Conservation (phyloP, 1,140 invertebrate species). For the Stegodyphus dumicola region DNA sequence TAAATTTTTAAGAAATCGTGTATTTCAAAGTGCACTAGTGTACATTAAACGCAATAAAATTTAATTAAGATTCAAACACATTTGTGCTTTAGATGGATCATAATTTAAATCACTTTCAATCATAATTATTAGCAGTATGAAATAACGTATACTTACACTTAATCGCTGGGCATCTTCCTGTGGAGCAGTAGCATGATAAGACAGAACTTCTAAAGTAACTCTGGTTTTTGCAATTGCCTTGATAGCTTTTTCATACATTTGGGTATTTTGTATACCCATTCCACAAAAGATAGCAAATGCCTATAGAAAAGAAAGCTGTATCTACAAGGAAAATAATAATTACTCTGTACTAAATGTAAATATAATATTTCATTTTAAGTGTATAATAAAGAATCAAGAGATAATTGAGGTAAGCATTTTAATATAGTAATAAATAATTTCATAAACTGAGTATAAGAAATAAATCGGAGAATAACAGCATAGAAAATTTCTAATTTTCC, state of each 20-base stretch:
- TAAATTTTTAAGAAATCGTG: too few species aligned
- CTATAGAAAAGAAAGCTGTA: slow-evolving; percentile 27
- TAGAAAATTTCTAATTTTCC: too few species aligned
- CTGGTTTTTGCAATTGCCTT: slow-evolving; percentile 95
- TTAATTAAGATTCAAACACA: too few species aligned
- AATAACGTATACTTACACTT: slow-evolving; percentile 74
- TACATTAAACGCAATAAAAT: too few species aligned
- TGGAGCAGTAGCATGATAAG: slow-evolving; percentile 94
- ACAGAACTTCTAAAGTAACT: slow-evolving; percentile 93
- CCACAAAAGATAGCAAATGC: slow-evolving; percentile 98
- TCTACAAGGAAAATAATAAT: not conserved
- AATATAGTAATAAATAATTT: too few species aligned
- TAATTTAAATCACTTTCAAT: too few species aligned
- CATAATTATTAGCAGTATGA: too few species aligned
- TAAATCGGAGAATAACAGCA: too few species aligned
- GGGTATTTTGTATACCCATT: slow-evolving; percentile 95
- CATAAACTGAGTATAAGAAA: too few species aligned
- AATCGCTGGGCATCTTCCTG: slow-evolving; percentile 86
- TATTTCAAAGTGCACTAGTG: too few species aligned
- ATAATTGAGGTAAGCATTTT: not conserved
- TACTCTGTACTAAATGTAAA: too few species aligned
- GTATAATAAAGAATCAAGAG: not conserved
- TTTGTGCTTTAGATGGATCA: too few species aligned
- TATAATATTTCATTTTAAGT: not conserved
- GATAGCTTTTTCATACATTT: slow-evolving; percentile 96